Conservation (phyloP, 2,797 vertebrate genomes). For the Acrossocheilus fasciatus region DNA sequence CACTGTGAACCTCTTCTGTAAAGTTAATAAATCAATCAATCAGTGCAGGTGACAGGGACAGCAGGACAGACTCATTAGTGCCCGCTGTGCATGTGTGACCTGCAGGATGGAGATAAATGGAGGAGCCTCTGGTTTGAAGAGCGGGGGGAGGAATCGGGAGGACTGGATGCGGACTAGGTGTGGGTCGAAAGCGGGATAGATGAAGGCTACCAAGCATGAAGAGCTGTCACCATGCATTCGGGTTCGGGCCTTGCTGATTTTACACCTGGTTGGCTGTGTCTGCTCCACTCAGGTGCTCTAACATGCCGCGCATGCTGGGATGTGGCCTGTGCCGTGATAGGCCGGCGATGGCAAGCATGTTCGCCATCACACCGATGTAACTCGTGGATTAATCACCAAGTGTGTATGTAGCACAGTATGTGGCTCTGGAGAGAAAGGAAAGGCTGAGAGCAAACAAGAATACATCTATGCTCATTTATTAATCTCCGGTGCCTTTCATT, state of each 20-base stretch:
- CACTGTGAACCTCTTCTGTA: constrained; percentile 42
- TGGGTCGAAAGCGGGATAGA: constrained; percentile 44
- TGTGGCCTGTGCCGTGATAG: constrained; percentile 38
- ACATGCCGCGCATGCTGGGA: constrained; percentile 47
- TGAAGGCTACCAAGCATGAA: constrained; percentile 59
- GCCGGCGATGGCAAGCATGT: constrained; percentile 44
- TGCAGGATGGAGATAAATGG: constrained; percentile 58
- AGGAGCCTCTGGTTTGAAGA: constrained; percentile 39
- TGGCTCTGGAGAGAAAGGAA: constrained; percentile 20
- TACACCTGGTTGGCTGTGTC: constrained; percentile 63
- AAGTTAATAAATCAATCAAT: constrained; percentile 67
- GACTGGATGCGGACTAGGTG: constrained; percentile 32
- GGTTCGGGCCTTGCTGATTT: constrained; percentile 60
- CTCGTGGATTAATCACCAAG: constrained; percentile 55
- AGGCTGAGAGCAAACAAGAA: constrained; percentile 17
- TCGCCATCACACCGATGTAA: constrained; percentile 47
- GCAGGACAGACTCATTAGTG: constrained; percentile 55
- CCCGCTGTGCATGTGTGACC: constrained; percentile 49
- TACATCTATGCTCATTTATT: constrained; percentile 32
- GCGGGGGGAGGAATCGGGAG: constrained; percentile 31
- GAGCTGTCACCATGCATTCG: constrained; percentile 63
- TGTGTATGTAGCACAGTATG: constrained; percentile 23
- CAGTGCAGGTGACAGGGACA: constrained; percentile 51
- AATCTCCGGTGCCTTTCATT: constrained; percentile 40
- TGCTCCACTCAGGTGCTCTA: constrained; percentile 54